phyloP scores from a whole-genome alignment of 1,140 invertebrate species.

The Saxidomus purpurata region DNA sequence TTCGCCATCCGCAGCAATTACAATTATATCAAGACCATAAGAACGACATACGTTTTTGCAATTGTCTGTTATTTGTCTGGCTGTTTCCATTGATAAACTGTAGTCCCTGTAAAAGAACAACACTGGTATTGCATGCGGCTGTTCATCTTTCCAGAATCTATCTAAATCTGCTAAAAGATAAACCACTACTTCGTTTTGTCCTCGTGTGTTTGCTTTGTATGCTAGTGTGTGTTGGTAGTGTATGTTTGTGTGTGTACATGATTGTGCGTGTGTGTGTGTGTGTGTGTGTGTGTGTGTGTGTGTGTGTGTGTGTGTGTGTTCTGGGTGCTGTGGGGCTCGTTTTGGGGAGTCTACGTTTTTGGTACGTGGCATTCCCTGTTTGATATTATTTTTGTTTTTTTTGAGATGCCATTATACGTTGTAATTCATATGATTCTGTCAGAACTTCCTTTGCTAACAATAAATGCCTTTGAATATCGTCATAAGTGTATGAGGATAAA shows the following conservation, averaged over 20 bases:
- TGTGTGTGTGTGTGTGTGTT: too few species aligned
- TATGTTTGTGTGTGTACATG: too few species aligned
- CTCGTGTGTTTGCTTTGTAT: too few species aligned
- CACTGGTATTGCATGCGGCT: slow-evolving; percentile 20
- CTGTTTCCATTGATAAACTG: not conserved
- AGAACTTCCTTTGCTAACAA: not conserved
- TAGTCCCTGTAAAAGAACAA: slow-evolving; percentile 2
- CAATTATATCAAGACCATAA: not conserved
- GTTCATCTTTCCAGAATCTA: slow-evolving; percentile 12
- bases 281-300: too few species aligned
- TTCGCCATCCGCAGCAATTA: not conserved
- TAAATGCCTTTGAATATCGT: not conserved
- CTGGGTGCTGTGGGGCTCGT: too few species aligned
- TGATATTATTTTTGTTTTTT: too few species aligned
- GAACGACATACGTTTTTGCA: not conserved
- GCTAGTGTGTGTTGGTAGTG: too few species aligned
- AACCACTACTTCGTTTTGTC: slow-evolving; percentile 28
- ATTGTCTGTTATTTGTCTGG: not conserved
- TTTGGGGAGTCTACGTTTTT: too few species aligned
- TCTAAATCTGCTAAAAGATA: slow-evolving; percentile 27
- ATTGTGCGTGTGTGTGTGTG: too few species aligned
- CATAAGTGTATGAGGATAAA: not conserved
- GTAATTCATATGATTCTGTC: not conserved
- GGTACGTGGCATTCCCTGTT: too few species aligned
- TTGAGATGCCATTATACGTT: not conserved